Percentiles rank a stretch among this genome's conserved stretches.
Evolutionary conservation across 1,140 invertebrate species (phyloP).

Genomic region (Leguminivora glycinivorella): DNA sequence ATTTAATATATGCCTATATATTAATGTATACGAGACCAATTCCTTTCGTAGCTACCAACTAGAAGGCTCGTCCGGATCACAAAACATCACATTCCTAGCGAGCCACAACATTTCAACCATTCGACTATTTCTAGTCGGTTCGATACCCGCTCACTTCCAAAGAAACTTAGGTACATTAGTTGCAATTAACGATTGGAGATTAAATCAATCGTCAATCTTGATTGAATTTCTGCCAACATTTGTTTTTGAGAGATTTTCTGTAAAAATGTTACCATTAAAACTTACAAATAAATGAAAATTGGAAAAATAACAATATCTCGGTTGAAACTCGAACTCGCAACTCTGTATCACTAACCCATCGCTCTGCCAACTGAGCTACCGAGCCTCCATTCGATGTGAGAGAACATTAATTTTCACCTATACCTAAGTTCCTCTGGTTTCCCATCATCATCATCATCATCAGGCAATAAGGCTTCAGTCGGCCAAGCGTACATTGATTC

Average conservation of each 20-base stretch:
- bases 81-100: constrained; percentile 18
- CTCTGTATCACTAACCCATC: too few species aligned
- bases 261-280: too few species aligned
- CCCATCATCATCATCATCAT: constrained; percentile 28
- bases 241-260: too few species aligned
- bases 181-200: too few species aligned
- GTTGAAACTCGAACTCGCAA: too few species aligned
- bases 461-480: constrained; percentile 45
- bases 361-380: too few species aligned
- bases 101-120: not conserved
- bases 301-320: too few species aligned
- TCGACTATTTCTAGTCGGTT: not conserved
- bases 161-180: not conserved
- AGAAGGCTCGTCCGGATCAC: constrained; percentile 23
- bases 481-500: constrained; percentile 73
- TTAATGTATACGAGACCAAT: constrained; percentile 27
- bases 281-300: too few species aligned
- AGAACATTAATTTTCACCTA: not conserved
- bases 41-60: constrained; percentile 13
- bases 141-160: not conserved
- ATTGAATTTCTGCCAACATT: not conserved
- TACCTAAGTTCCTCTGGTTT: not conserved
- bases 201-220: not conserved
- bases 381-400: too few species aligned
- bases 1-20: too few species aligned